phyloP scores from a whole-genome alignment of 2,113 vertebrate species.

The Eptatretus burgeri region DNA sequence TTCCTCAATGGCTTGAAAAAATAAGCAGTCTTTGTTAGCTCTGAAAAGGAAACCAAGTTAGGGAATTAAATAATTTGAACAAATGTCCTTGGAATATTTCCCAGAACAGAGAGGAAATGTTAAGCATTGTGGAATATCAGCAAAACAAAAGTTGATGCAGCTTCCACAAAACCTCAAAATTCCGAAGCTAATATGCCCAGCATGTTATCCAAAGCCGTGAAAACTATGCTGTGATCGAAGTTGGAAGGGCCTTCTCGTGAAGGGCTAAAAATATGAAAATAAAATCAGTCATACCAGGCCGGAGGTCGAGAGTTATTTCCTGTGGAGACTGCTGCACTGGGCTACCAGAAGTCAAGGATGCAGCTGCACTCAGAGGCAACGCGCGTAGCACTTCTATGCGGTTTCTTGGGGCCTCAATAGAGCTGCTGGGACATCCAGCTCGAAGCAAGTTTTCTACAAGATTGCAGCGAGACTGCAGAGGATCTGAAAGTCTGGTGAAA shows the following conservation, averaged over 20 bases:
- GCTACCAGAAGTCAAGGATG: conserved; percentile 15
- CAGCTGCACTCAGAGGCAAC: conserved; percentile 41
- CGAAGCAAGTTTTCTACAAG: conserved; percentile 30
- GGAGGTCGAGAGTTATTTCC: conserved; percentile 35
- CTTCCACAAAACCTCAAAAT: background rate
- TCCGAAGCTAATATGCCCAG: background rate
- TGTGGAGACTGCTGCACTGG: conserved; percentile 63
- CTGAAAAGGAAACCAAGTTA: too few species aligned
- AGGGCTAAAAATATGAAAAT: background rate
- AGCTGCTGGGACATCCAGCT: conserved; percentile 26
- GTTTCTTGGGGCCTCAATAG: conserved; percentile 38
- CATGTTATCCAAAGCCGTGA: background rate
- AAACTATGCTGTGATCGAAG: background rate
- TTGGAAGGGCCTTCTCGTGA: background rate
- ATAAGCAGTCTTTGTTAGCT: too few species aligned
- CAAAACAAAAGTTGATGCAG: background rate
- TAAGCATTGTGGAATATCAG: background rate
- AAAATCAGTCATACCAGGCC: conserved; percentile 31
- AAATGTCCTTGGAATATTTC: too few species aligned
- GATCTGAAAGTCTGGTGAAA: too few species aligned
- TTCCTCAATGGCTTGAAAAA: too few species aligned
- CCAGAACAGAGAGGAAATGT: background rate
- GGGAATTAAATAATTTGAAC: too few species aligned
- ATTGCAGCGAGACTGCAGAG: conserved; percentile 35
- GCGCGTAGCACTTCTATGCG: conserved; percentile 19